Evolutionary conservation across 2,113 vertebrate species (phyloP), one percentile per base, ranked within the genome.

Genomic region (Speoplatyrhinus poulsoni): DNA sequence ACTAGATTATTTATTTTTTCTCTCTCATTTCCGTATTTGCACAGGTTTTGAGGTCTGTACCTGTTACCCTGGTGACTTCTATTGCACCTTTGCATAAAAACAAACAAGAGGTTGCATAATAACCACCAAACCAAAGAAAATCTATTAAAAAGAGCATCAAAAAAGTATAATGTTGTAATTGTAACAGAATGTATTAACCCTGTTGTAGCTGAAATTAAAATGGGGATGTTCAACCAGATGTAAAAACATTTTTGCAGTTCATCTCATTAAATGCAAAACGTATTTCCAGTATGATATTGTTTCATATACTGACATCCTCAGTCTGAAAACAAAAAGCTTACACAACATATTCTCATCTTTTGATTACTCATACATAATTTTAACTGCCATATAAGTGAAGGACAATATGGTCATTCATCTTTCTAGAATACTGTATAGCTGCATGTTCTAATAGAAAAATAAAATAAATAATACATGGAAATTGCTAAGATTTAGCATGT

Each of bases 1-100:
- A 97, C 96, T 92, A 96, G 94, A 95, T 92, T 95, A 96, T 95
- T 94, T 95, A 95, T 96, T 95, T 94, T 95, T 96, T 94, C 95
- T 94, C 94, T 95, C 94, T 98, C 95, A 92, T 95, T 96, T 96
- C 93, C 87, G 61, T 91, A 87, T 94, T 93, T 48, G 62, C 92
- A 92, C 89, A 92, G 92, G 93, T 94, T 91, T 26, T 93, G 94
- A 93, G 94, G 93, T 67, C 94, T 87, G 91, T 90, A 93, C 92
- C 91, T 93, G 92, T 94, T 95, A 93, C 90, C 93, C 12, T 5
- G 12, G 4, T 41, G 36, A 93, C 10, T 10, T 3, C 17, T 19
- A 26, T 17, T 58, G 11, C 10, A n/a, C n/a, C 4, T 41, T 41
- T 41, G 36, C 7, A 41, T 41, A 41, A 41, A 41, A 41, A 41